Percentiles rank a stretch among this genome's conserved stretches.
These are phyloP conservation scores for Capitella teleta DNA, from an alignment of 1,140 invertebrate genomes.

Conservation along the genomic window DNA sequence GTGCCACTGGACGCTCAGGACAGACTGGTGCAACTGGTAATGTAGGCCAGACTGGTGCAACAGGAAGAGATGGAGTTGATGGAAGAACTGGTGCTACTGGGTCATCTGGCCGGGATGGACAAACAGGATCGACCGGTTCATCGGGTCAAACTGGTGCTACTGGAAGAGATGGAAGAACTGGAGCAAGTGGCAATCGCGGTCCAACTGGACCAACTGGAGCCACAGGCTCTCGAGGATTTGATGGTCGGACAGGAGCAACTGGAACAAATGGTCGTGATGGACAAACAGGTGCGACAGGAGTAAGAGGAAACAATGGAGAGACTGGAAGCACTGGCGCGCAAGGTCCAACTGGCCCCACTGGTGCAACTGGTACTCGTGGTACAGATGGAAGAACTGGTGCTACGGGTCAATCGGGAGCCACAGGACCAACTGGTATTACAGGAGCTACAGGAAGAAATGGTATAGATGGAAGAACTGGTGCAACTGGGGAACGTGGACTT, in stretches of 20 bases:
- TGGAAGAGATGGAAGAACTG: conserved; percentile 3
- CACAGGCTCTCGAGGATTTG: neutral
- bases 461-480: neutral
- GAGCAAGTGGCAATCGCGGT: conserved; percentile 2
- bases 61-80: too few species aligned
- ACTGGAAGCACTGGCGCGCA: neutral
- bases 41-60: too few species aligned
- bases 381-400: neutral
- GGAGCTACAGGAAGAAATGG: conserved; percentile 1
- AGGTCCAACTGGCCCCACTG: neutral
- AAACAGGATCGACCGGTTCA: conserved; percentile 1
- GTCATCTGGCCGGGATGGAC: conserved; percentile 1
- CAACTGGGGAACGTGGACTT: conserved; percentile 7
- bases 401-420: neutral
- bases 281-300: neutral
- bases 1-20: conserved; percentile 3
- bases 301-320: neutral
- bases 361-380: neutral
- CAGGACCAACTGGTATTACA: neutral
- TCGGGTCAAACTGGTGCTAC: conserved; percentile 5
- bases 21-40: conserved; percentile 2
- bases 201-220: neutral
- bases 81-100: conserved; percentile 6
- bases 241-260: neutral
- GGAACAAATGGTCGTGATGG: neutral